Evolutionary conservation across 2,797 vertebrate species (phyloP).

Genomic region (Serranus cabrilla): DNA sequence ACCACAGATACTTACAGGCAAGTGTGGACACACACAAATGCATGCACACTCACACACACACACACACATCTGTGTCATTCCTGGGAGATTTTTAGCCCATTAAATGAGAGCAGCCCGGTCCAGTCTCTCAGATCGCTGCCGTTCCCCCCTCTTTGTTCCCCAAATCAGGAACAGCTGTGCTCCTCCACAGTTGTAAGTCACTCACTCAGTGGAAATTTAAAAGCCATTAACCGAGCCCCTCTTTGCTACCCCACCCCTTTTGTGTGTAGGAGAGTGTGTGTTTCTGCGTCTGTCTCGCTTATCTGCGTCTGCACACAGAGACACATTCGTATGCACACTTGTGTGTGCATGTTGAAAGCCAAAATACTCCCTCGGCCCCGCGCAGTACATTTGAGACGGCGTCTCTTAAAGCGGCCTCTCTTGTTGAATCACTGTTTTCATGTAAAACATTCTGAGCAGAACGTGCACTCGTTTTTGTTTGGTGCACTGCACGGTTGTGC

Average conservation of each 20-base stretch:
- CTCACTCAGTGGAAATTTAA: slow-evolving; percentile 86
- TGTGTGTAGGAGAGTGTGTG: slow-evolving; percentile 42
- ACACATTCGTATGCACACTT: slow-evolving; percentile 47
- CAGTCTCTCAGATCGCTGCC: slow-evolving; percentile 82
- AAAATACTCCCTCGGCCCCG: slow-evolving; percentile 33
- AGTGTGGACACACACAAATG: slow-evolving; percentile 37
- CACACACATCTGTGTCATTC: slow-evolving; percentile 75
- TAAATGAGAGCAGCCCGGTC: slow-evolving; percentile 77
- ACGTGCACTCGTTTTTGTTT: slow-evolving; percentile 24
- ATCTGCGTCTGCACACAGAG: slow-evolving; percentile 57
- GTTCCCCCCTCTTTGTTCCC: slow-evolving; percentile 82
- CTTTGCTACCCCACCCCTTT: slow-evolving; percentile 73
- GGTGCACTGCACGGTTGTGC: not conserved
- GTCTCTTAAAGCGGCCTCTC: slow-evolving; percentile 41
- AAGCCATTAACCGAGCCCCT: slow-evolving; percentile 83
- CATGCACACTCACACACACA: slow-evolving; percentile 27
- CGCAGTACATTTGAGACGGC: slow-evolving; percentile 16
- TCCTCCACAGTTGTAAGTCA: slow-evolving; percentile 87
- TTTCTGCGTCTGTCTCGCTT: slow-evolving; percentile 51
- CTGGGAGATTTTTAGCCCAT: slow-evolving; percentile 79
- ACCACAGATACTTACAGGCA: slow-evolving; percentile 61
- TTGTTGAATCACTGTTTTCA: slow-evolving; percentile 34
- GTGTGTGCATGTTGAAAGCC: slow-evolving; percentile 49
- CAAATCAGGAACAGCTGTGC: slow-evolving; percentile 87
- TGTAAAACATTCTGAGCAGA: slow-evolving; percentile 33